A percentile compares a stretch with the other conserved stretches of the same genome.
These are phyloP conservation scores for Rhyacichthys aspro DNA, from an alignment of 2,797 vertebrate species.

Conservation along the genomic window DNA sequence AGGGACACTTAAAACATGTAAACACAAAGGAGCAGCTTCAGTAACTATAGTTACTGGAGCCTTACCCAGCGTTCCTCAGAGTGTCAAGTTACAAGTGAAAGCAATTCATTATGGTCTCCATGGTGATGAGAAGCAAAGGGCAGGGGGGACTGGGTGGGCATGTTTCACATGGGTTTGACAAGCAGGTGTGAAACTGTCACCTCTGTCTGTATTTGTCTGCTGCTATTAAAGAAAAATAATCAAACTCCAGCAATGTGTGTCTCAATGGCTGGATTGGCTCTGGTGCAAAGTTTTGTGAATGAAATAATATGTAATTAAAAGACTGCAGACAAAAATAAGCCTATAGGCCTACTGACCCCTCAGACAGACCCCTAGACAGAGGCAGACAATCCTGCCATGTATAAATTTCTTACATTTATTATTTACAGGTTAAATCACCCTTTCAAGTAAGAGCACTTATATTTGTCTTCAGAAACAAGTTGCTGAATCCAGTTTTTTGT, in stretches of 20 bases:
- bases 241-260: no score
- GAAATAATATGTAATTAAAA: no score
- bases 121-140: constrained; percentile 33
- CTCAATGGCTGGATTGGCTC: no score
- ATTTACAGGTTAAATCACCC: background rate
- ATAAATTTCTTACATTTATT: no score
- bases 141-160: constrained; percentile 8
- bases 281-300: no score
- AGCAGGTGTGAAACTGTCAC: constrained; percentile 4
- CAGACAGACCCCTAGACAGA: no score
- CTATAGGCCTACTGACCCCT: no score
- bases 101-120: constrained; percentile 46
- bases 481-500: constrained; percentile 18
- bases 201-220: background rate
- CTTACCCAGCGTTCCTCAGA: constrained; percentile 18
- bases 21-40: constrained; percentile 4
- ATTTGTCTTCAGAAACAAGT: constrained; percentile 14
- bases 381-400: no score
- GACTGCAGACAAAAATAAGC: no score
- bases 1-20: constrained; percentile 4
- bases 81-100: constrained; percentile 56
- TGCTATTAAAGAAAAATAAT: background rate
- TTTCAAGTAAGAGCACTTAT: background rate
- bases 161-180: constrained; percentile 26
- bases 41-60: constrained; percentile 44